These are phyloP conservation scores for Drosophila elegans DNA, from an alignment of 1,140 invertebrate genomes.

Conservation along the genomic window DNA sequence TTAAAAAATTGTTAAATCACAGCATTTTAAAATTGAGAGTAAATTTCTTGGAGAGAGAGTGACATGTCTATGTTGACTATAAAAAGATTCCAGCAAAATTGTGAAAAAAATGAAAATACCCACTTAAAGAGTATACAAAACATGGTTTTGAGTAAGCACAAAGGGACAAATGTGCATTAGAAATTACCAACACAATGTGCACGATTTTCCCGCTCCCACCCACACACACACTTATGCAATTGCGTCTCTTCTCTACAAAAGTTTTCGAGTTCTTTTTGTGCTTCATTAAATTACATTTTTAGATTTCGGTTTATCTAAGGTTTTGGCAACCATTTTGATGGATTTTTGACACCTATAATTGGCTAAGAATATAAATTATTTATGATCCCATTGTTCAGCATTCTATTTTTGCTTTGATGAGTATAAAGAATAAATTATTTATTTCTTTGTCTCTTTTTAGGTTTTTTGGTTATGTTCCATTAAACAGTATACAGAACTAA, in stretches of 20 bases:
- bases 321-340: constrained; percentile 4
- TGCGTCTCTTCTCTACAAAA: constrained; percentile 21
- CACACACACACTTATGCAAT: background rate
- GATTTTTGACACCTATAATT: constrained; percentile 21
- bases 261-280: constrained; percentile 36
- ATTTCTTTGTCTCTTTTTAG: background rate
- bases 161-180: constrained; percentile 52
- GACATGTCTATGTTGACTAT: too few relatives aligned
- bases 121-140: constrained; percentile 21
- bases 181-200: constrained; percentile 7
- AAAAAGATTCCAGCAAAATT: background rate
- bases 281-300: constrained; percentile 38
- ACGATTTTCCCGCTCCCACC: constrained; percentile 28
- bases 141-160: constrained; percentile 47
- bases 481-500: too few relatives aligned
- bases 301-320: constrained; percentile 17
- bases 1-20: too few relatives aligned
- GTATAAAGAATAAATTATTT: background rate
- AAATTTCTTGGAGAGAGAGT: too few relatives aligned
- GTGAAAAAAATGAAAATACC: background rate
- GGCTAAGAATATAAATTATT: constrained; percentile 5
- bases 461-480: background rate
- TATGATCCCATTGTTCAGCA: constrained; percentile 3
- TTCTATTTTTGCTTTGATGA: constrained; percentile 2
- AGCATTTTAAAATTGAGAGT: too few relatives aligned